Percentiles rank a stretch among this genome's conserved stretches.
Conservation (phyloP, 2,797 vertebrate genomes). For the Gouania willdenowi region DNA sequence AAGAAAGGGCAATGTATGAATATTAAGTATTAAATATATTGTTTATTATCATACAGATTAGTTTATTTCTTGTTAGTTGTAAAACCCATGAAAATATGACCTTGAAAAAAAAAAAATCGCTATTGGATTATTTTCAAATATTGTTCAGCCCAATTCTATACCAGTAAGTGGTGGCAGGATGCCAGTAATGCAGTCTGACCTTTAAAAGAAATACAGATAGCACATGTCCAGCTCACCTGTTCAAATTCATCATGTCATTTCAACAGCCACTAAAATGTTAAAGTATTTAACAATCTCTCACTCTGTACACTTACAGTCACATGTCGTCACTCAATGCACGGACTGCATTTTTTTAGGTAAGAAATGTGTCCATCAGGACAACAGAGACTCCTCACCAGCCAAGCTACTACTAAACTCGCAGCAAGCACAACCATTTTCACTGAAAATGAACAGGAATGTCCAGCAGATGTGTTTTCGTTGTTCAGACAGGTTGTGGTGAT, state of each 20-base stretch:
- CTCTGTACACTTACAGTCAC: background rate
- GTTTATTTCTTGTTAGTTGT: too few species aligned
- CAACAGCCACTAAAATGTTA: background rate
- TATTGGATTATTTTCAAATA: too few species aligned
- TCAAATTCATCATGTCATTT: background rate
- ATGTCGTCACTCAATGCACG: constrained; percentile 18
- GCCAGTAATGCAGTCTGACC: background rate
- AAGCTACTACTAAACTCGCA: constrained; percentile 51
- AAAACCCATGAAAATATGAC: too few species aligned
- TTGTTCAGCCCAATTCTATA: background rate
- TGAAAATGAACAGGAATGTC: constrained; percentile 68
- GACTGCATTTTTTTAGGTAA: constrained; percentile 43
- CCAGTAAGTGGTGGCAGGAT: background rate
- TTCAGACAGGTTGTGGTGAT: constrained; percentile 39
- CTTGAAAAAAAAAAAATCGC: too few species aligned
- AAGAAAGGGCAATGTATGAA: too few species aligned
- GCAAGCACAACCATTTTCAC: constrained; percentile 50
- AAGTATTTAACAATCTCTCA: background rate
- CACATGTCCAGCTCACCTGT: background rate
- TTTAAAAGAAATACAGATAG: background rate
- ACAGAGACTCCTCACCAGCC: constrained; percentile 44
- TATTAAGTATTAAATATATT: too few species aligned
- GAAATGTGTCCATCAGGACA: constrained; percentile 38
- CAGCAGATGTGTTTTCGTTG: constrained; percentile 56
- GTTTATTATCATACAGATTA: too few species aligned